Base-by-base conservation (phyloP, 2,797 vertebrate genomes). In the Semotilus atromaculatus region DNA sequence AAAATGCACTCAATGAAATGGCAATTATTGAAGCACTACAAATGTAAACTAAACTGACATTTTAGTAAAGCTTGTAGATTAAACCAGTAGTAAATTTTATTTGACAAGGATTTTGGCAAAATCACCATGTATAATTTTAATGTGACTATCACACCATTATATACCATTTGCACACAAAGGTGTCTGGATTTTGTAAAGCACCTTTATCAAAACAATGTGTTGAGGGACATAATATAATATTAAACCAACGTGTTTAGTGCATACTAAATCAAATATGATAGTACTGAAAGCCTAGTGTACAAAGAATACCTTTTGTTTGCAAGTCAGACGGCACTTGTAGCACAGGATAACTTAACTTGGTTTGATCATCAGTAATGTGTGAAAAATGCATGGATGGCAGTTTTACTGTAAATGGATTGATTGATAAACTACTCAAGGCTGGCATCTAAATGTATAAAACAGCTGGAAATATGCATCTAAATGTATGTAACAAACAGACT, bases 51-150 rank as follows among this genome's bases (percentile, higher is more conserved):
- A 5, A 83, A 38, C 14, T 48, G 14, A 48, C 43, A 38, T 62
- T 82, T 74, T 64, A 51, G 81, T 48, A 73, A 38, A 26, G 43
- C 7, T 53, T 67, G n/a, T 83, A 18, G 16, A 29, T 67, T 76
- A 66, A 21, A 34, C 73, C 70, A 62, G 55, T 83, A 67, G 43
- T 76, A 14, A 2, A 40, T 21, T 6, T 21, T 66, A 64, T 53
- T 68, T 34, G 23, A 31, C 62, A 82, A 60, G 36, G 53, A 36
- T 64, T 81, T 79, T 87, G 80, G 71, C 55, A 82, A 58, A 36
- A 48, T 80, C n/a, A 76, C 67, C 23, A 60, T 60, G 19, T 43
- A 75, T 40, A 31, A 31, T 53, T 86, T 78, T 18, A 18, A 73
- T 68, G 81, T 3, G 51, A 58, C 26, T 72, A 34, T 72, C 19